Evolutionary conservation across 2,888 invertebrate genomes (phyloP).

Genomic region (Brenthis daphne): DNA sequence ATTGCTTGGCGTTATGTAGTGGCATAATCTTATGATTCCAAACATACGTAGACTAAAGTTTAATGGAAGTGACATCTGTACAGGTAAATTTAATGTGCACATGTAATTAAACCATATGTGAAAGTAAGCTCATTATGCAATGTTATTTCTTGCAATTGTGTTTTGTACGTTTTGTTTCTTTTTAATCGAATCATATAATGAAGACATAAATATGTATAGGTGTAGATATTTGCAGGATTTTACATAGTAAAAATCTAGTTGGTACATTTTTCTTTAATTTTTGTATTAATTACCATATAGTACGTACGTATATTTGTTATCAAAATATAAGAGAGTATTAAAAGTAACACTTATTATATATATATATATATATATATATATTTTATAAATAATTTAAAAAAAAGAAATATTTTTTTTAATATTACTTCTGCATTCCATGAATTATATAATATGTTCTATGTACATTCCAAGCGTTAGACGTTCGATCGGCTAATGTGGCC

Average conservation of each 20-base stretch:
- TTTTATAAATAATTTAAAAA: neutral
- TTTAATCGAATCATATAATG: too few species aligned
- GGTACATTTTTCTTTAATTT: too few species aligned
- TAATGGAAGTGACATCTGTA: conserved; percentile 8
- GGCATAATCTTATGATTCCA: conserved; percentile 14
- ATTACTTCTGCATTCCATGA: neutral
- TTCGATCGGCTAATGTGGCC: conserved; percentile 49
- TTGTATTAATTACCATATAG: neutral
- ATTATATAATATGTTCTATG: neutral
- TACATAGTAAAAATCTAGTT: too few species aligned
- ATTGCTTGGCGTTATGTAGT: conserved; percentile 21
- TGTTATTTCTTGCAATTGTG: neutral
- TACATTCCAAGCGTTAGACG: neutral
- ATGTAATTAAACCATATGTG: conserved; percentile 11
- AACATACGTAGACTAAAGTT: conserved; percentile 12
- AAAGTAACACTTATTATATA: neutral
- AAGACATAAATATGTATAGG: too few species aligned
- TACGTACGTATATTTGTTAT: too few species aligned
- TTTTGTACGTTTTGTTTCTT: neutral
- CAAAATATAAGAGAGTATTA: too few species aligned
- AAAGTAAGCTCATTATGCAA: neutral
- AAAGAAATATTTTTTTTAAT: neutral
- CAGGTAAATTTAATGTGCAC: conserved; percentile 3
- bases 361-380: neutral
- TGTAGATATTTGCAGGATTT: too few species aligned